Percentiles rank a stretch among this genome's conserved stretches.
These are phyloP conservation scores for Eulemur coronatus DNA, from an alignment of 2,797 vertebrate species.

Conservation along the genomic window DNA sequence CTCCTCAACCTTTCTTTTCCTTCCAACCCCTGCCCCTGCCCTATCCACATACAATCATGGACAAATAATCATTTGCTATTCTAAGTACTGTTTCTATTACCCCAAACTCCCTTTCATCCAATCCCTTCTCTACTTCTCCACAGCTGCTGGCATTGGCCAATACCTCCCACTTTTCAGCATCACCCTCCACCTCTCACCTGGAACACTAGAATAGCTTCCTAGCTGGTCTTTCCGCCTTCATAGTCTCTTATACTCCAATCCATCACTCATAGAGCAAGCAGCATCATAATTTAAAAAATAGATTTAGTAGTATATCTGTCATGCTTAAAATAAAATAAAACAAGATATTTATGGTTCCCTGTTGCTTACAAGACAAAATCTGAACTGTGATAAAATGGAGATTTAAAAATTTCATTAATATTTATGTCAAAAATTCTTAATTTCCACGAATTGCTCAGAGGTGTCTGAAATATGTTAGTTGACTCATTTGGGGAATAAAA, in stretches of 20 bases:
- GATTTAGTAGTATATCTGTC: conserved; percentile 25
- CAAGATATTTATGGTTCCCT: conserved; percentile 31
- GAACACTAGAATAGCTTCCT: not conserved
- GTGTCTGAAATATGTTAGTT: not conserved
- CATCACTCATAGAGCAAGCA: not conserved
- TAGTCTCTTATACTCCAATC: conserved; percentile 17
- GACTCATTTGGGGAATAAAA: not conserved
- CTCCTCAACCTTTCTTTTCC: not conserved
- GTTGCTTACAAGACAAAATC: not conserved
- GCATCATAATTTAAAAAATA: conserved; percentile 7
- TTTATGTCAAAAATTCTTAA: not conserved
- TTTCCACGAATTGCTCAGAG: not conserved
- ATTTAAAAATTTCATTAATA: not conserved
- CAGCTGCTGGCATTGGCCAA: not conserved
- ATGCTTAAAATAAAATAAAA: not conserved
- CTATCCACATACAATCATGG: not conserved
- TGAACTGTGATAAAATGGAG: not conserved
- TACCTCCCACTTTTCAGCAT: not conserved
- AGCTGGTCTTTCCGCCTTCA: not conserved
- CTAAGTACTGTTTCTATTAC: not conserved
- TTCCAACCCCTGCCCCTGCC: not conserved
- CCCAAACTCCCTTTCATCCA: not conserved
- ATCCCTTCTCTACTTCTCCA: not conserved
- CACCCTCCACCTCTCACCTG: not conserved
- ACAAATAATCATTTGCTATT: not conserved